Evolutionary conservation across 2,797 vertebrate genomes (phyloP).

Genomic region (Helarctos malayanus): DNA sequence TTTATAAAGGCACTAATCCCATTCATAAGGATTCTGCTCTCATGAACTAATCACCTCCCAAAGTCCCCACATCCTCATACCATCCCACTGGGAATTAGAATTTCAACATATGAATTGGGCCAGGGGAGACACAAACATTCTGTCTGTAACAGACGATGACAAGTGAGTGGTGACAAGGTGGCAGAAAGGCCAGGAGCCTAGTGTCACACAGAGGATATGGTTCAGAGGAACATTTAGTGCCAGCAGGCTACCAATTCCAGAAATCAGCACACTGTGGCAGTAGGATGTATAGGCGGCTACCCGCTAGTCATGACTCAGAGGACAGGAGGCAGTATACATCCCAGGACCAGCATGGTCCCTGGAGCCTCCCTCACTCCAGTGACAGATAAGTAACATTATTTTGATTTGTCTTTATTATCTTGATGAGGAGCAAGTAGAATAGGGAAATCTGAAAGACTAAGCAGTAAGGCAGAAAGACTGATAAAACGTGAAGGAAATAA

Average conservation of each 20-base stretch:
- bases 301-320: not conserved
- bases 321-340: accelerated
- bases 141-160: not conserved
- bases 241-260: not conserved
- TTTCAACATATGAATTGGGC: not conserved
- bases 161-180: not conserved
- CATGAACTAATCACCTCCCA: not conserved
- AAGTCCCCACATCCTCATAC: not conserved
- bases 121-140: not conserved
- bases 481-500: not conserved
- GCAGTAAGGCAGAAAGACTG: not conserved
- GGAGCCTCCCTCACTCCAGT: accelerated
- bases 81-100: not conserved
- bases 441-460: not conserved
- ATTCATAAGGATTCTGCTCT: not conserved
- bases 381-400: not conserved
- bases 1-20: not conserved
- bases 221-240: not conserved
- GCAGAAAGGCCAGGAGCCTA: not conserved
- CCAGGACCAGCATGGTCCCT: not conserved
- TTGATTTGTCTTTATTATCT: not conserved
- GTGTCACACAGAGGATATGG: not conserved
- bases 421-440: not conserved
- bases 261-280: not conserved
- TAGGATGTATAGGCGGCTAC: not conserved